Base-by-base conservation (phyloP, 2,797 vertebrate species). In the Alcedo quadribrachys region DNA sequence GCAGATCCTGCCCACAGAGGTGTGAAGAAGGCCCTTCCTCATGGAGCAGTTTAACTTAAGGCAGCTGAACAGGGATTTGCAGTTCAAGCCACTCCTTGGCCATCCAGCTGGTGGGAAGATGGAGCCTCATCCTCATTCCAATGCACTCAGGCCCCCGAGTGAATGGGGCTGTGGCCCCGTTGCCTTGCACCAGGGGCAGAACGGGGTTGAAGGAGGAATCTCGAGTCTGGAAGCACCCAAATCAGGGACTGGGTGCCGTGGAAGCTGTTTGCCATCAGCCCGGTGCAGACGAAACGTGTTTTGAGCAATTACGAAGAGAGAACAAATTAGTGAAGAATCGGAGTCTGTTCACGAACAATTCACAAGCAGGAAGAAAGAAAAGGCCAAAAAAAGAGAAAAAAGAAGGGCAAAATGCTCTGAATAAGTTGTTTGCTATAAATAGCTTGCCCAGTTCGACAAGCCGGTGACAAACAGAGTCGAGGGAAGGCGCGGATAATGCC, bases 371-470 rank as follows among this genome's bases (percentile, higher is more conserved):
- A 89, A 87, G 66, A 62, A 48, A 87, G 57, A 27, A 46, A 40
- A 13, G 37, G 37, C 37, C 14, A 40, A 40, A 40, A 40, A 40
- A 40, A 40, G 6, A 40, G 5, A 40, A 32, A 12, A 32, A 25
- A 70, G 73, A 87, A 74, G 45, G 84, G 87, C 75, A 61, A 94
- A 92, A 81, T 5, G 53, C 90, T 91, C 54, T 46, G 79, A 89
- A 81, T 83, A 74, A 89, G 75, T 87, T 79, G 67, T 85, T 89
- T 82, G 71, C 93, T 95, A 92, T 95, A 93, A 95, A 95, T 89
- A 96, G 90, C 55, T 62, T 90, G 86, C 92, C 85, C 46, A 2
- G 73, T 81, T 85, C 18, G 58, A 77, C 32, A 87, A 94, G 87
- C 51, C 60, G 67, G 77, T 37, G 90, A 92, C 90, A 95, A 94